Conservation (phyloP, 2,888 invertebrate genomes). For the Thecocarcelia acutangulata region DNA sequence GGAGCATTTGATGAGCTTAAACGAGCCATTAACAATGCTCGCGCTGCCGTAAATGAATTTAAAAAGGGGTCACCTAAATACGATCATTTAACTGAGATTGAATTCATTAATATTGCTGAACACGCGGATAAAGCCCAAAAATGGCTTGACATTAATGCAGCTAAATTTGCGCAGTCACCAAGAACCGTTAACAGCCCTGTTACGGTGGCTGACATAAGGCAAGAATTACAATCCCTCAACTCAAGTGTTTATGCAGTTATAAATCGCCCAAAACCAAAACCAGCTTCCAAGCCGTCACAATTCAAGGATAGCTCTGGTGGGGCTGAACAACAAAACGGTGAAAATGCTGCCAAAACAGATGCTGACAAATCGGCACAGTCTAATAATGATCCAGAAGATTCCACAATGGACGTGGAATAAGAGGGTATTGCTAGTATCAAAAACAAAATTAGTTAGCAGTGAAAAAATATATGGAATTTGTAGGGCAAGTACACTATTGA, state of each 20-base stretch:
- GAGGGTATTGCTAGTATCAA: constrained; percentile 16
- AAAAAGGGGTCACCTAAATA: constrained; percentile 88
- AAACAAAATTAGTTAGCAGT: constrained; percentile 40
- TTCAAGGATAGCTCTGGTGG: constrained; percentile 75
- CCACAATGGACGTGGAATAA: constrained; percentile 80
- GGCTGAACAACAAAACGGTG: constrained; percentile 74
- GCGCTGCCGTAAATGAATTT: constrained; percentile 89
- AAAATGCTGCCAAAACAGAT: constrained; percentile 67
- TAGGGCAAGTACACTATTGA: constrained; percentile 53
- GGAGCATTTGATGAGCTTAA: constrained; percentile 91
- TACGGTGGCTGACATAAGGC: constrained; percentile 89
- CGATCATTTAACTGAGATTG: constrained; percentile 90
- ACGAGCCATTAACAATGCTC: constrained; percentile 88
- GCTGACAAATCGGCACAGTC: constrained; percentile 69
- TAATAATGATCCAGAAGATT: constrained; percentile 74
- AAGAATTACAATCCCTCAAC: constrained; percentile 86
- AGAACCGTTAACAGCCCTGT: constrained; percentile 89
- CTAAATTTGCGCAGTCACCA: constrained; percentile 85
- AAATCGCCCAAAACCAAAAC: constrained; percentile 95
- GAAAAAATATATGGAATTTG: constrained; percentile 50
- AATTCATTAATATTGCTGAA: constrained; percentile 89
- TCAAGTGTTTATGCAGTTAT: constrained; percentile 87
- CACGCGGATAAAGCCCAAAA: constrained; percentile 87
- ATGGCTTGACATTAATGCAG: constrained; percentile 91
- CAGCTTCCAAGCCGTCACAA: constrained; percentile 81